Evolutionary conservation across 2,113 vertebrate species (phyloP).

Genomic region (Spizaetus ornatus): DNA sequence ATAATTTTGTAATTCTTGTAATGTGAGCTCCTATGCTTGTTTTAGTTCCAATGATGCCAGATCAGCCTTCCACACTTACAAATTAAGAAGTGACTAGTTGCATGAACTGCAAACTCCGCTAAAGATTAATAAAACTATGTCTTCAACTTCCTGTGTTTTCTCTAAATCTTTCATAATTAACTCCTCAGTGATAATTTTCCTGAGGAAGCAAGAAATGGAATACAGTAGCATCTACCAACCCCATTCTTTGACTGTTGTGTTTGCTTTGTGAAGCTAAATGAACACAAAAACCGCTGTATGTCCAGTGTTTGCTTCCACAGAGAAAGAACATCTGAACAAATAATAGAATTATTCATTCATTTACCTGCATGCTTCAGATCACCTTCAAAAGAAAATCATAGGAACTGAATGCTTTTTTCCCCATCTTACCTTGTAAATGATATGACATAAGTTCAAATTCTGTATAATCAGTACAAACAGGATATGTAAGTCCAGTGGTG

Average conservation of each 20-base stretch:
- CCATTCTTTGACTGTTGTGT: not conserved
- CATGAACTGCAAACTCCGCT: not conserved
- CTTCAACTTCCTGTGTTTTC: not conserved
- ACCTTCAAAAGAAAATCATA: not conserved
- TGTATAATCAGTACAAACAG: constrained; percentile 2
- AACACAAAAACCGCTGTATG: not conserved
- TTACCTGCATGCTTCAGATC: not conserved
- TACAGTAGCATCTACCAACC: not conserved
- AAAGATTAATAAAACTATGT: not conserved
- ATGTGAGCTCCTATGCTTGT: not conserved
- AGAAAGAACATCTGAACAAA: not conserved
- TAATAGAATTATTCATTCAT: not conserved
- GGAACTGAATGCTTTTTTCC: not conserved
- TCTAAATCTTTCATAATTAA: not conserved
- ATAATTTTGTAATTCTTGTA: not conserved
- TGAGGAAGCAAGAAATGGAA: not conserved
- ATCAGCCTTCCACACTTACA: not conserved
- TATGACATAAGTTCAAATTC: constrained; percentile 52
- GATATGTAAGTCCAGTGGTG: constrained; percentile 8
- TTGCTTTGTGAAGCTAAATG: not conserved
- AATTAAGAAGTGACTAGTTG: not conserved
- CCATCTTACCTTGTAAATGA: constrained; percentile 66
- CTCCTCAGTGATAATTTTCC: not conserved
- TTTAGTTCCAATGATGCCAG: not conserved
- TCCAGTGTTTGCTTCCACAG: not conserved